Conservation (phyloP, 2,113 vertebrate genomes). For the Salvelinus alpinus region DNA sequence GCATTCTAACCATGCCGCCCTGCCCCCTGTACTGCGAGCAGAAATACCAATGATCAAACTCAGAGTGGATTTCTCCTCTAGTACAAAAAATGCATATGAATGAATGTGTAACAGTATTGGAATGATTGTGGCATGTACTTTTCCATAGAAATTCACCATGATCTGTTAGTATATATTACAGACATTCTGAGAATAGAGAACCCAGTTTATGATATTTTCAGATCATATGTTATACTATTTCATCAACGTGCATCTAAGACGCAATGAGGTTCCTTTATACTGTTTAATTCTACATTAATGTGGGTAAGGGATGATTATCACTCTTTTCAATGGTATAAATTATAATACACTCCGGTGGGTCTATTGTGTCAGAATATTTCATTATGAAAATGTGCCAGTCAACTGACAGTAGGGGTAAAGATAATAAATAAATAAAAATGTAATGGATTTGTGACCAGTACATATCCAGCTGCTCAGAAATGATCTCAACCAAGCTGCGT, state of each 20-base stretch:
- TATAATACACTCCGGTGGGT: no score
- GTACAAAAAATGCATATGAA: constrained; percentile 45
- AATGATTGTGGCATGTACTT: no score
- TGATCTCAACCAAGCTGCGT: neutral
- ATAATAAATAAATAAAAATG: neutral
- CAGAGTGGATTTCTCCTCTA: constrained; percentile 27
- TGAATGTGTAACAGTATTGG: no score
- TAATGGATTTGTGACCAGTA: neutral
- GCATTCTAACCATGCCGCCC: constrained; percentile 28
- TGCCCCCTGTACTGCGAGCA: constrained; percentile 33
- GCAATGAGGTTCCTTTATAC: neutral
- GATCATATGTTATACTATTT: neutral
- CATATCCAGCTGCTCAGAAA: constrained; percentile 1
- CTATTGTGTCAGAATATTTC: neutral
- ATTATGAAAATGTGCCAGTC: neutral
- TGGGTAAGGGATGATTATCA: neutral
- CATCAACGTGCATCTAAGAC: neutral
- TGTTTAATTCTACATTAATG: neutral
- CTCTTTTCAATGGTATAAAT: neutral
- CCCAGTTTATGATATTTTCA: neutral
- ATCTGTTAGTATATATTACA: neutral
- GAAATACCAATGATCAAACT: constrained; percentile 48
- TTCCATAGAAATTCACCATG: no score
- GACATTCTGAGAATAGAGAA: neutral
- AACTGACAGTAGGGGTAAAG: neutral